phyloP scores from a whole-genome alignment of 2,888 invertebrate genomes.

The Limnephilus marmoratus region DNA sequence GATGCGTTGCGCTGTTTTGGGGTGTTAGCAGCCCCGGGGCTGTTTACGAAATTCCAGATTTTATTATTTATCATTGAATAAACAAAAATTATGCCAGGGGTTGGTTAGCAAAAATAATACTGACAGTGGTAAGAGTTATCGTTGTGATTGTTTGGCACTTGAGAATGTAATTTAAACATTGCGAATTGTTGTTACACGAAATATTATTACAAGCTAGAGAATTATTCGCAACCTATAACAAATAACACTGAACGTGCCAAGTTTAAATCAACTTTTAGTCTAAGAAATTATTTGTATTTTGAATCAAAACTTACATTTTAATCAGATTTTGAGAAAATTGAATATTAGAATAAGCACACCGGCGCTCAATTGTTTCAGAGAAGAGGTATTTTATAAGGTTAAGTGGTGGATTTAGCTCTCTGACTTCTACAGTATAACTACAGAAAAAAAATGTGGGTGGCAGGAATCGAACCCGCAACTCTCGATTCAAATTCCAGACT shows the following conservation, averaged over 20 bases:
- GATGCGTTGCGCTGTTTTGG: conserved; percentile 15
- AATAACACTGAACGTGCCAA: neutral
- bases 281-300: neutral
- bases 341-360: neutral
- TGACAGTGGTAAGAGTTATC: neutral
- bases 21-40: conserved; percentile 8
- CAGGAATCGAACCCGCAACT: too few relatives aligned
- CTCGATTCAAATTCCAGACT: too few relatives aligned
- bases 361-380: too few relatives aligned
- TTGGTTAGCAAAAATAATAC: neutral
- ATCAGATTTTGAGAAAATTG: neutral
- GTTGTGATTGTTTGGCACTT: neutral
- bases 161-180: neutral
- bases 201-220: neutral
- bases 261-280: neutral
- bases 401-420: too few relatives aligned
- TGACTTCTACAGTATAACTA: too few relatives aligned
- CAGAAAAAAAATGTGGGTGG: too few relatives aligned
- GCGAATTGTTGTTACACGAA: neutral
- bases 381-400: too few relatives aligned
- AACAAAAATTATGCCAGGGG: neutral
- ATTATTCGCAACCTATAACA: neutral
- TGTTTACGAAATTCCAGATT: neutral
- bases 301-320: neutral
- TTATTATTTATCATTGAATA: conserved; percentile 2